Base-by-base conservation (phyloP, 2,888 invertebrate genomes). In the Lepidocyrtinus sp. region DNA sequence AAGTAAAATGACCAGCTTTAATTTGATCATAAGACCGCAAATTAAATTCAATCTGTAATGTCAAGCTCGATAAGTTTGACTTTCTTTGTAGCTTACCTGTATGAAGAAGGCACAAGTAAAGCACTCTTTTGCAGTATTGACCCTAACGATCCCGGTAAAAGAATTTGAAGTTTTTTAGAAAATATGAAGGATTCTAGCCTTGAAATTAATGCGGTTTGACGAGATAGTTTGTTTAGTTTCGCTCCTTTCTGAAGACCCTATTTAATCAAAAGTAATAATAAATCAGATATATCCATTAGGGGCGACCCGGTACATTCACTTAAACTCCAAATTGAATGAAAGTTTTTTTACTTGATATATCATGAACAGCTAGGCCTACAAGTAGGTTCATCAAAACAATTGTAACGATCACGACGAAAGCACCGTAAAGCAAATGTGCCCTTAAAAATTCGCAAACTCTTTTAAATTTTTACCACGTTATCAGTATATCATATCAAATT, bases 161-260 rank as follows among this genome's bases (percentile, higher is more conserved):
- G 85, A 0, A 92, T 91, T 86, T 92, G 93, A 1, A 92, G 91
- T 46, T 95, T 88, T 3, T 92, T 92, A 5, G 95, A 95, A 88
- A 96, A 96, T 68, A 96, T 90, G 91, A 96, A 92, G 85, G 94
- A 93, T 88, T 96, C 96, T 7, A 96, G 89, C 82, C 95, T 93
- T 0, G 95, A 94, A 0, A 96, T 94, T 50, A 95, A 88, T 87
- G 95, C 94, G 0, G 95, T 95, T 88, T 95, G 94, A 0, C 95
- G 91, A 19, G 95, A 94, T 70, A 96, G 88, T 5, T 95, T 90
- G 87, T 95, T 95, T 25, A 96, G 88, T 0, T 94, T 94, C 0
- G 95, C 88, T n/a, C 88, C 88, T 76, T 87, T 87, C 82, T 88
- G 88, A 7, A 88, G 85, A 55, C 91, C 91, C 90, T 36, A n/a